Evolutionary conservation across 2,888 invertebrate genomes (phyloP).

Genomic region (Drosophila seclusa): DNA sequence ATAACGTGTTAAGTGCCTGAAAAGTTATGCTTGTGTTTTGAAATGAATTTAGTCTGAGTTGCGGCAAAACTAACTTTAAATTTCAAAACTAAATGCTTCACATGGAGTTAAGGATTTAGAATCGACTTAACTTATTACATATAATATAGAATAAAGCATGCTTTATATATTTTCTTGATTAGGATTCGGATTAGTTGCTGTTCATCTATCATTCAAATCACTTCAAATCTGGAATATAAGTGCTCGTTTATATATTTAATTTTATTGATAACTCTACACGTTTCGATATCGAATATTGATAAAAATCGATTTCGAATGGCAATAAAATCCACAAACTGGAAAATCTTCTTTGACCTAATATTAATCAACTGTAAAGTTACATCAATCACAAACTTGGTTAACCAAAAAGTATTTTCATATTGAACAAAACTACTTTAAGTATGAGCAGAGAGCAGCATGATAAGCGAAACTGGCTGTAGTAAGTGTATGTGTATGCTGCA

Average conservation of each 20-base stretch:
- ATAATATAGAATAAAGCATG: background rate
- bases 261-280: background rate
- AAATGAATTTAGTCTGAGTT: background rate
- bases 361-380: background rate
- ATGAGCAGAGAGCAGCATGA: background rate
- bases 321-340: background rate
- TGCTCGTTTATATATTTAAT: background rate
- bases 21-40: background rate
- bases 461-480: background rate
- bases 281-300: too few relatives aligned
- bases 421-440: background rate
- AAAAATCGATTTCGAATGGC: background rate
- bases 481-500: background rate
- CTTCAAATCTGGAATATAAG: background rate
- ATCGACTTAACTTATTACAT: background rate
- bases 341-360: background rate
- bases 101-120: background rate
- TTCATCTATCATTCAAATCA: background rate
- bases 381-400: background rate
- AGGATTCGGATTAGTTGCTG: background rate
- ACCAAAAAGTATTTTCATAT: background rate
- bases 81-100: background rate
- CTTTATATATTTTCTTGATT: background rate
- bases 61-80: background rate
- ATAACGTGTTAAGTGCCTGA: conserved; percentile 16